Percentiles rank a stretch among this genome's conserved stretches.
Conservation (phyloP, 2,888 invertebrate genomes). For the Melanostoma scalare region DNA sequence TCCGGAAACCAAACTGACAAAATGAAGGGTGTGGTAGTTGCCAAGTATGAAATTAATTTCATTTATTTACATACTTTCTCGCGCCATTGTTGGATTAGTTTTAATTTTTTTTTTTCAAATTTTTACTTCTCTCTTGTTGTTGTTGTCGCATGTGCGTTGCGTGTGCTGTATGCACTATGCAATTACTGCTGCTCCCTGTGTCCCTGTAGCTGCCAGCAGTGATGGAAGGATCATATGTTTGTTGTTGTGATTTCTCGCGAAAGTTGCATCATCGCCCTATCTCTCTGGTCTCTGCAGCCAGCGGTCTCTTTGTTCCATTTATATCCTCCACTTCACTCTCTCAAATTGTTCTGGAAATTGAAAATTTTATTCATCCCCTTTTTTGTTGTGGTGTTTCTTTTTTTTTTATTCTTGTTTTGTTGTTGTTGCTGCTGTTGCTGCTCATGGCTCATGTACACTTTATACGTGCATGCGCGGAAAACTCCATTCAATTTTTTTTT, state of each 20-base stretch:
- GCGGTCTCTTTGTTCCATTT: conserved; percentile 24
- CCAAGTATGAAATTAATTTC: conserved; percentile 59
- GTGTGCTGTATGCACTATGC: background rate
- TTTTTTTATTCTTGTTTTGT: background rate
- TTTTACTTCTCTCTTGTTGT: background rate
- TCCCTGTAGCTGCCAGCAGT: too few species aligned
- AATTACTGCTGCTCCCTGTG: conserved; percentile 11
- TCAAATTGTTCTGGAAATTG: conserved; percentile 52
- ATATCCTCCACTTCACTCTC: conserved; percentile 17
- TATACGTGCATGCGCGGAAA: too few species aligned
- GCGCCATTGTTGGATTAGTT: too few species aligned
- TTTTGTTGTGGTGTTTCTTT: conserved; percentile 33
- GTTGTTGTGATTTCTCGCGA: conserved; percentile 9
- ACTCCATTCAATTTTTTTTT: too few species aligned
- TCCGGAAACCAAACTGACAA: conserved; percentile 51
- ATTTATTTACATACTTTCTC: conserved; percentile 57
- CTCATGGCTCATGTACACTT: too few species aligned
- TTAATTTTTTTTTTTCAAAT: background rate
- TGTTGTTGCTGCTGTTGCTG: too few species aligned
- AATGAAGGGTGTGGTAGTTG: conserved; percentile 69
- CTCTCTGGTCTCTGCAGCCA: too few species aligned
- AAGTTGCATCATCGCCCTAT: conserved; percentile 23
- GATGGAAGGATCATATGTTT: conserved; percentile 28
- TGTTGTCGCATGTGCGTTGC: background rate
- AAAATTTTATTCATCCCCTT: conserved; percentile 55